Base-by-base conservation (phyloP, 2,888 invertebrate genomes). In the Bimastos eiseni region DNA sequence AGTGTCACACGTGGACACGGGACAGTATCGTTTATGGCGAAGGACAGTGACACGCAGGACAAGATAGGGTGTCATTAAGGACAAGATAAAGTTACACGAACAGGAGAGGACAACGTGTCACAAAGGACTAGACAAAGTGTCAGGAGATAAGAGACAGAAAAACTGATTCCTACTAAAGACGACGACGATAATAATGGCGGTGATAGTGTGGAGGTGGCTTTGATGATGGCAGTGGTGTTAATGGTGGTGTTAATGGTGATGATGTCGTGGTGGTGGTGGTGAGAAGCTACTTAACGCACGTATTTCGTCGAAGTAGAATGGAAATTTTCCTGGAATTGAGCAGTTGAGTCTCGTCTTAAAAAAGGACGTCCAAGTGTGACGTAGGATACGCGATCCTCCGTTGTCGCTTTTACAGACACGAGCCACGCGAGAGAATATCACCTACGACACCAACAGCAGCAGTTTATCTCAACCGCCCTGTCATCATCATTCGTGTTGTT, bases 281-380 rank as follows among this genome's bases (percentile, higher is more conserved):
- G 34, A 36, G 21, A n/a, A 24, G 17, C 2, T 33, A 21, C 21
- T 21, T 36, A 37, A 97, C 98, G 97, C 96, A 98, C 98, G 98
- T 94, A 98, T 97, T 96, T 99, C 98, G 95, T 99, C 97, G 95
- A 99, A 98, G 96, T 98, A 98, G 96, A 98, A 98, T 17, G 98
- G 98, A 95, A 97, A 98, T 94, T 98, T 98, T 93, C 98, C 98
- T 83, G 98, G 98, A 93, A 98, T 96, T 17, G 98, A 98, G 95
- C 98, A 99, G 95, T 98, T 98, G 89, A 99, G 96, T 91, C 98
- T 96, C 55, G 98, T 97, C 96, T 98, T 98, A 94, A 98, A 96
- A 95, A 98, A 98, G 90, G 98, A 97, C 86, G 98, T 98, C 98
- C 98, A 98, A 93, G 93, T 93, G 91, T 93, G 92, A 38, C 92